These are phyloP conservation scores for Disparrhopalites patrizii DNA, from an alignment of 2,888 invertebrate species.

Conservation along the genomic window DNA sequence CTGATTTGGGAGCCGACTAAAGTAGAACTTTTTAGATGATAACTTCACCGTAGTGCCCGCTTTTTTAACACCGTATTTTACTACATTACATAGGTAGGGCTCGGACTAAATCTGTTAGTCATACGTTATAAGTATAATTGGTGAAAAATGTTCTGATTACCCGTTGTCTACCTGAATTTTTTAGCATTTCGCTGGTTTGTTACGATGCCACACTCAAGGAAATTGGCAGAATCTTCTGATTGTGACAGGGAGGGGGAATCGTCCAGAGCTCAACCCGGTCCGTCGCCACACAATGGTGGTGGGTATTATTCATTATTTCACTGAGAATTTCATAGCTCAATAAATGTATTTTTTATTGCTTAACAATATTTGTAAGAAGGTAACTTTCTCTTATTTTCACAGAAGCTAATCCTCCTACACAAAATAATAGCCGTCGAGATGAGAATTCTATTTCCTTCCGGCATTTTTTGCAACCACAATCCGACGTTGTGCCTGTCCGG, in stretches of 20 bases:
- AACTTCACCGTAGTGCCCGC: too few species aligned
- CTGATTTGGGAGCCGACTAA: too few species aligned
- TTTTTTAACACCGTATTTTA: too few species aligned
- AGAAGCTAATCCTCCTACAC: conserved; percentile 50
- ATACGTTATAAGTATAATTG: too few species aligned
- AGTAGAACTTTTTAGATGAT: too few species aligned
- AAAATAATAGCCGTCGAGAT: conserved; percentile 59
- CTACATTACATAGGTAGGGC: too few species aligned
- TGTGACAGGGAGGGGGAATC: conserved; percentile 24
- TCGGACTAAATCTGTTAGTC: too few species aligned
- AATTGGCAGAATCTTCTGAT: conserved; percentile 30
- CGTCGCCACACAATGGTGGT: background rate
- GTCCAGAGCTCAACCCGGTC: background rate
- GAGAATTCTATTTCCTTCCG: conserved; percentile 81
- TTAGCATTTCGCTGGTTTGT: too few species aligned
- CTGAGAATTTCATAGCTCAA: too few species aligned
- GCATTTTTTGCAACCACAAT: conserved; percentile 61
- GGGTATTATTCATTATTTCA: background rate
- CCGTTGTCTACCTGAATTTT: too few species aligned
- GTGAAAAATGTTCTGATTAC: too few species aligned
- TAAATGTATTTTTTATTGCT: background rate
- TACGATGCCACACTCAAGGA: conserved; percentile 41
- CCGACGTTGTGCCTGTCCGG: conserved; percentile 44
- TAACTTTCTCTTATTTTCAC: background rate
- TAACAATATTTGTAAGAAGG: background rate